Conservation (phyloP, 2,113 vertebrate genomes). For the Kobus ellipsiprymnus region DNA sequence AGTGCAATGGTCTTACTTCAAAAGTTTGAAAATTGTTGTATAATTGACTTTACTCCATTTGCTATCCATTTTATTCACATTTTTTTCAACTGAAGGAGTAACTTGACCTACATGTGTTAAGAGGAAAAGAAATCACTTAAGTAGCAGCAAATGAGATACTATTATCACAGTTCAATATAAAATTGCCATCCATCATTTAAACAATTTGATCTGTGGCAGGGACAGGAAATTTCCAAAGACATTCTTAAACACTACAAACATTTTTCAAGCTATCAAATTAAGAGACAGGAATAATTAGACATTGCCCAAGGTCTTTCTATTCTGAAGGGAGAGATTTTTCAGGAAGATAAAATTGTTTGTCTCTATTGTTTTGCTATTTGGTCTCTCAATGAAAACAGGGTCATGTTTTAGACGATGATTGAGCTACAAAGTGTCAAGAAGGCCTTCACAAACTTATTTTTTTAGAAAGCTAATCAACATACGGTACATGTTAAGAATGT, state of each 20-base stretch:
- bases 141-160: slow-evolving; percentile 64
- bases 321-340: slow-evolving; percentile 57
- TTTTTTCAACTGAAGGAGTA: slow-evolving; percentile 52
- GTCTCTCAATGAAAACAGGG: slow-evolving; percentile 43
- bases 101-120: slow-evolving; percentile 70
- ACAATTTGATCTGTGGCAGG: slow-evolving; percentile 61
- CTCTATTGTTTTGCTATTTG: slow-evolving; percentile 49
- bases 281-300: slow-evolving; percentile 60
- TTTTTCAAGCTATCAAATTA: slow-evolving; percentile 69
- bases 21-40: slow-evolving; percentile 40
- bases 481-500: background rate
- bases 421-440: slow-evolving; percentile 18
- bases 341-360: slow-evolving; percentile 56
- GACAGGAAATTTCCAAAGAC: slow-evolving; percentile 45
- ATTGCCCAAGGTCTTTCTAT: slow-evolving; percentile 49
- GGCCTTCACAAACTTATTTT: slow-evolving; percentile 53
- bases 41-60: slow-evolving; percentile 54
- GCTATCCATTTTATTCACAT: slow-evolving; percentile 16
- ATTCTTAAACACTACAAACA: slow-evolving; percentile 56
- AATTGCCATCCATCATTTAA: slow-evolving; percentile 61
- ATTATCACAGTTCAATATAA: slow-evolving; percentile 65
- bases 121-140: slow-evolving; percentile 68
- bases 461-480: slow-evolving; percentile 55
- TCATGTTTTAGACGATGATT: slow-evolving; percentile 8
- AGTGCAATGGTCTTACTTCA: slow-evolving; percentile 9